A percentile compares a stretch with the other conserved stretches of the same genome.
phyloP scores from a whole-genome alignment of 1,140 invertebrate species.

The Drosophila pseudoananassae region DNA sequence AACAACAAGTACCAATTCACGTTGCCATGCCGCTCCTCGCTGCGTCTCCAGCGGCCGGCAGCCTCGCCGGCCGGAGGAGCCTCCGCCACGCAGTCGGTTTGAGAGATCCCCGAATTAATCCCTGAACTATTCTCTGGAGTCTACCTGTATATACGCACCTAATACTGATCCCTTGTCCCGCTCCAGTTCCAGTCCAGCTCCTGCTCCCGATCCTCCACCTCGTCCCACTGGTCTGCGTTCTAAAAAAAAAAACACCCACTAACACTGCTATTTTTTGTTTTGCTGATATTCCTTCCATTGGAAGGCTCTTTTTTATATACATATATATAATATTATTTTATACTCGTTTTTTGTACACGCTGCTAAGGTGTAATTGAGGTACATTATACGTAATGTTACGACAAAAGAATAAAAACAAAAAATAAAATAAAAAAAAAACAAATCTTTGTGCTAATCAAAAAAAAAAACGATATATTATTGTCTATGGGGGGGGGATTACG shows the following conservation, averaged over 20 bases:
- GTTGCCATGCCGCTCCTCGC: constrained; percentile 84
- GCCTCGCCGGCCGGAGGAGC: constrained; percentile 8
- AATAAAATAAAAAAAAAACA: constrained; percentile 16
- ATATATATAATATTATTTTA: constrained; percentile 23
- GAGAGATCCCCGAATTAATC: neutral
- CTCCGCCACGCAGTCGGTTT: constrained; percentile 62
- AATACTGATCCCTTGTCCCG: neutral
- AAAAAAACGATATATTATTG: constrained; percentile 2
- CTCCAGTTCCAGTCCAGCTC: neutral
- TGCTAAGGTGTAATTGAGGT: constrained; percentile 18
- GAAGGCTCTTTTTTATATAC: constrained; percentile 27
- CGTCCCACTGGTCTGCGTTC: constrained; percentile 3
- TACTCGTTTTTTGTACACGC: constrained; percentile 32
- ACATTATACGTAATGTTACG: constrained; percentile 3
- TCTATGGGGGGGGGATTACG: neutral
- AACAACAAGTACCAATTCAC: constrained; percentile 82
- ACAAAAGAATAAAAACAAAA: constrained; percentile 11
- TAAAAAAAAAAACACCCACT: neutral
- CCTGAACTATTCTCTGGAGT: neutral
- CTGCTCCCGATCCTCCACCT: neutral
- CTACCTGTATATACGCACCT: constrained; percentile 44
- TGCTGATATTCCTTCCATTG: constrained; percentile 46
- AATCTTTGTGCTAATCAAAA: constrained; percentile 47
- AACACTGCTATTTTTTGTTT: constrained; percentile 29
- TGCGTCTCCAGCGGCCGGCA: constrained; percentile 65